Base-by-base conservation (phyloP, 2,797 vertebrate species). In the Loris lydekkerianus region DNA sequence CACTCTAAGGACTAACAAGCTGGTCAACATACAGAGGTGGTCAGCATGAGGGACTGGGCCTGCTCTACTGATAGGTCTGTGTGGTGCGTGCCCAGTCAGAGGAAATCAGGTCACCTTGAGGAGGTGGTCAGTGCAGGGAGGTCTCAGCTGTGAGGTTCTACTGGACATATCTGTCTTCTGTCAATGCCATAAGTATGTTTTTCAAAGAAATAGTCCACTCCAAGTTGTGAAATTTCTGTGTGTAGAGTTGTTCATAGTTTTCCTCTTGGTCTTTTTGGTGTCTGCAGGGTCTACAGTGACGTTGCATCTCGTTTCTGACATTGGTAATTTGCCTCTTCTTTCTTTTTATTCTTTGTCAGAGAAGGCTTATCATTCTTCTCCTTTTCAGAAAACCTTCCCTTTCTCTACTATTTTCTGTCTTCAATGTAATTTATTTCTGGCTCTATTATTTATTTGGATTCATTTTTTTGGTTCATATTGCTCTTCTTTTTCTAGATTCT, bases 171-270 rank as follows among this genome's bases (percentile, higher is more conserved):
- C 58, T 73, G 18, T 40, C 21, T 1, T 46, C 11, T 0, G 1
- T 34, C n/a, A 7, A 2, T 5, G 4, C n/a, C 9, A 9, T 1
- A 2, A 8, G 40, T 20, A 20, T 4, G 17, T 14, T 17, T 9
- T 49, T 73, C 61, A 40, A 67, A 34, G 61, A 29, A 65, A 31
- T 10, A 21, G 4, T 20, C 17, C 78, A 3, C 43, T 34, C 9
- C 29, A n/a, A 10, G 67, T 20, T 15, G n/a, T 37, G n/a, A 18
- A 14, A 8, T 70, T 20, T 20, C 1, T 21, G 10, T 56, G 31
- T 31, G 10, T 6, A 21, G 5, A 40, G 18, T 34, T 53, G 76
- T 56, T 23, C 13, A 56, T 76, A 1, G 13, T 29, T 58, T 58
- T 21, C 25, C 5, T 46, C 27, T 6, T 17, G 29, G 29, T 31